Percentiles rank a stretch among this genome's conserved stretches.
Evolutionary conservation across 2,888 invertebrate genomes (phyloP).

Genomic region (Melinaea marsaeus): DNA sequence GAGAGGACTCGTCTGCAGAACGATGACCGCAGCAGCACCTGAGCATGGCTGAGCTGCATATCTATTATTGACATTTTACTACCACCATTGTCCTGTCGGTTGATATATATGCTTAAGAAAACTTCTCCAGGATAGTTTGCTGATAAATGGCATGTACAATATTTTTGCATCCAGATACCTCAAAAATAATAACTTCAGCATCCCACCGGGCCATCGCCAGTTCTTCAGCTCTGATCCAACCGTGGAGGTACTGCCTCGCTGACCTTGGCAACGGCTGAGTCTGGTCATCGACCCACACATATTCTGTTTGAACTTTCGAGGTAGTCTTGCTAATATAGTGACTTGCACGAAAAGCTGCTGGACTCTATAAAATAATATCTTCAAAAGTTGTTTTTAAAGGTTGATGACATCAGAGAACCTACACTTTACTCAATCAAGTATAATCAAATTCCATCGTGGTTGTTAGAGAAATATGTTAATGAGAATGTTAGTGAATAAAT

Average conservation of each 20-base stretch:
- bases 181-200: slow-evolving; percentile 56
- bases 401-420: slow-evolving; percentile 1
- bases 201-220: slow-evolving; percentile 57
- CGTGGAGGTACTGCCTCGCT: slow-evolving; percentile 54
- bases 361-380: slow-evolving; percentile 40
- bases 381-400: not conserved
- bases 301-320: slow-evolving; percentile 42
- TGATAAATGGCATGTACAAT: too few species aligned
- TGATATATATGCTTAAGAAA: slow-evolving; percentile 4
- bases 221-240: slow-evolving; percentile 64
- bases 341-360: slow-evolving; percentile 46
- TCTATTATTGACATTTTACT: slow-evolving; percentile 53
- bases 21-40: slow-evolving; percentile 58
- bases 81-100: slow-evolving; percentile 47
- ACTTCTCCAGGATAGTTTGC: slow-evolving; percentile 6
- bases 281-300: slow-evolving; percentile 61
- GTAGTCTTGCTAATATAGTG: slow-evolving; percentile 17
- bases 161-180: slow-evolving; percentile 39
- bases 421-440: slow-evolving; percentile 4
- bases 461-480: slow-evolving; percentile 1
- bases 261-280: slow-evolving; percentile 65
- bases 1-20: slow-evolving; percentile 62
- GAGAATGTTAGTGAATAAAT: slow-evolving; percentile 1
- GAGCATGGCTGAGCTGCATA: slow-evolving; percentile 58
- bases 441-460: slow-evolving; percentile 2